Evolutionary conservation across 1,140 invertebrate species (phyloP).

Genomic region (Polypedilum pembai): DNA sequence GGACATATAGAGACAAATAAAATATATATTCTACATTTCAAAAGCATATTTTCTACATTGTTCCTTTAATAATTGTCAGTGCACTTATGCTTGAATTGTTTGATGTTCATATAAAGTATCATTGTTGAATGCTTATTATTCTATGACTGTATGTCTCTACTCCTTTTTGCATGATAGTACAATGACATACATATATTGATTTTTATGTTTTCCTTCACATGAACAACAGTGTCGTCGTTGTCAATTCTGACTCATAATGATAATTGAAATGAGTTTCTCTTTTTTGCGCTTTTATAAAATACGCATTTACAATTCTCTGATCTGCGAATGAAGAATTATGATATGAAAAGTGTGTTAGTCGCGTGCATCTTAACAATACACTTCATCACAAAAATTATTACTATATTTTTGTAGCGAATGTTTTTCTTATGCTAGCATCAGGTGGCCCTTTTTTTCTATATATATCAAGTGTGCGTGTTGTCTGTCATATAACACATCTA

Average conservation of each 20-base stretch:
- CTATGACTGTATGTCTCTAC: background rate
- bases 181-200: background rate
- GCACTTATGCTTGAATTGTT: too few relatives aligned
- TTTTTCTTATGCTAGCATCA: background rate
- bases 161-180: background rate
- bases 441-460: background rate
- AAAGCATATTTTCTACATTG: too few relatives aligned
- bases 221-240: background rate
- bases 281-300: background rate
- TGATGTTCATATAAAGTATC: too few relatives aligned
- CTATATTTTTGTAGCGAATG: background rate
- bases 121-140: too few relatives aligned
- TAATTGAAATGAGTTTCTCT: constrained; percentile 18
- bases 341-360: constrained; percentile 14
- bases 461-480: background rate
- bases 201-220: background rate
- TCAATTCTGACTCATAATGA: background rate
- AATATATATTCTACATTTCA: too few relatives aligned
- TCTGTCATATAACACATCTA: background rate
- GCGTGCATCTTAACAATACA: constrained; percentile 3
- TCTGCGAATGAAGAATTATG: constrained; percentile 1
- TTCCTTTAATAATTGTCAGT: too few relatives aligned
- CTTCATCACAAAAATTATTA: background rate
- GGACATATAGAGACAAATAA: too few relatives aligned
- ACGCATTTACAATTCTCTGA: background rate